Evolutionary conservation across 2,888 invertebrate species (phyloP).

Genomic region (Hylaea fasciaria): DNA sequence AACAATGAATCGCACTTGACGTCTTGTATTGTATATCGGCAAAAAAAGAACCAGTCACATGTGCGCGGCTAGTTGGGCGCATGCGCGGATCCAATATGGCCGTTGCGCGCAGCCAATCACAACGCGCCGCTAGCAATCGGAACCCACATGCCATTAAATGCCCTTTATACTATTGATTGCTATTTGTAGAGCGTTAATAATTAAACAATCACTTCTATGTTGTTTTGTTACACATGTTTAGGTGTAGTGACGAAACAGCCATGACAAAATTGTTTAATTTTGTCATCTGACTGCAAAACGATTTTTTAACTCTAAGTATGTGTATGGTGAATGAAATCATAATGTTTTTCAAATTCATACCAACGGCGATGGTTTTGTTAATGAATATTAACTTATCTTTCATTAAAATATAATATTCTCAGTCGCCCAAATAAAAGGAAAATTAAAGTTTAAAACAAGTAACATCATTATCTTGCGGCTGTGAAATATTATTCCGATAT

Average conservation of each 20-base stretch:
- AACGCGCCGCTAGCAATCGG: conserved; percentile 54
- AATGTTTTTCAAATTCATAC: not conserved
- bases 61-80: conserved; percentile 66
- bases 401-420: conserved; percentile 44
- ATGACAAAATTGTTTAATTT: no score
- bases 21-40: conserved; percentile 40
- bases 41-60: conserved; percentile 62
- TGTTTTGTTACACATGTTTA: conserved; percentile 29
- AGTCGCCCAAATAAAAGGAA: conserved; percentile 50
- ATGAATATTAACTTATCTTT: conserved; percentile 29
- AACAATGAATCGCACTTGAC: conserved; percentile 34
- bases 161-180: conserved; percentile 74
- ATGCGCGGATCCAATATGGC: conserved; percentile 82
- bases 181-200: conserved; percentile 64
- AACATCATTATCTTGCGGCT: conserved; percentile 57
- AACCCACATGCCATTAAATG: conserved; percentile 65
- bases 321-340: no score
- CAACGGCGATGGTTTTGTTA: conserved; percentile 3
- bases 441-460: conserved; percentile 47
- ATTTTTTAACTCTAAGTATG: conserved; percentile 21
- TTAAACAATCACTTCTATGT: conserved; percentile 50
- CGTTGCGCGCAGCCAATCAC: conserved; percentile 71
- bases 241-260: conserved; percentile 4
- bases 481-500: conserved; percentile 61
- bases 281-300: conserved; percentile 6